Evolutionary conservation across 2,797 vertebrate species (phyloP).

Genomic region (Orientallactaga sibirica): DNA sequence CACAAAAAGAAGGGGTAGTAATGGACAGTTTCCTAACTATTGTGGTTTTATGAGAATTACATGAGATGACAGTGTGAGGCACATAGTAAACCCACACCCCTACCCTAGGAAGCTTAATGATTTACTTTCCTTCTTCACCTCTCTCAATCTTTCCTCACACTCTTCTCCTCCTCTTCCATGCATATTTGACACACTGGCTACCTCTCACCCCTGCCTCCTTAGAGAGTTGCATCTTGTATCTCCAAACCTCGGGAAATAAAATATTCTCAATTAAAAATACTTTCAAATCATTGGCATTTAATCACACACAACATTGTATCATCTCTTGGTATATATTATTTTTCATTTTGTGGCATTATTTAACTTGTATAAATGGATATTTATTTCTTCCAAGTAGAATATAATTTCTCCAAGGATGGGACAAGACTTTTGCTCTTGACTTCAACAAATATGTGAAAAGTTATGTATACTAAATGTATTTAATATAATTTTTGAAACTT

Average conservation of each 20-base stretch:
- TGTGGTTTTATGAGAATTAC: not conserved
- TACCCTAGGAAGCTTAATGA: not conserved
- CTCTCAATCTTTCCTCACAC: not conserved
- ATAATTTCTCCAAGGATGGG: conserved; percentile 20
- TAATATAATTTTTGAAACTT: conserved; percentile 15
- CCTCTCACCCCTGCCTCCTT: not conserved
- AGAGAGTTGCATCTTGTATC: not conserved
- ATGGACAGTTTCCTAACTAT: not conserved
- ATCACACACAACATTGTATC: not conserved
- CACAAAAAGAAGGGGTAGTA: not conserved
- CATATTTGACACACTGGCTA: not conserved
- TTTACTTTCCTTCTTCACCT: not conserved
- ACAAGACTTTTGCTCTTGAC: not conserved
- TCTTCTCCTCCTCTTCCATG: conserved; percentile 30
- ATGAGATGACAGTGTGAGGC: not conserved
- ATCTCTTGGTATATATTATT: not conserved
- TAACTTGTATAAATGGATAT: conserved; percentile 36
- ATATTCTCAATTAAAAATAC: conserved; percentile 33
- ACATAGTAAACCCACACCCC: not conserved
- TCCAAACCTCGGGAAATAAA: not conserved
- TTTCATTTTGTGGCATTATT: conserved; percentile 49
- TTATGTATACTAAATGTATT: not conserved
- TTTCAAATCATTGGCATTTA: not conserved
- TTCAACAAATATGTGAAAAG: not conserved
- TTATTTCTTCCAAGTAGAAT: conserved; percentile 37